Conservation (phyloP, 2,797 vertebrate genomes). For the Kryptopterus vitreolus region DNA sequence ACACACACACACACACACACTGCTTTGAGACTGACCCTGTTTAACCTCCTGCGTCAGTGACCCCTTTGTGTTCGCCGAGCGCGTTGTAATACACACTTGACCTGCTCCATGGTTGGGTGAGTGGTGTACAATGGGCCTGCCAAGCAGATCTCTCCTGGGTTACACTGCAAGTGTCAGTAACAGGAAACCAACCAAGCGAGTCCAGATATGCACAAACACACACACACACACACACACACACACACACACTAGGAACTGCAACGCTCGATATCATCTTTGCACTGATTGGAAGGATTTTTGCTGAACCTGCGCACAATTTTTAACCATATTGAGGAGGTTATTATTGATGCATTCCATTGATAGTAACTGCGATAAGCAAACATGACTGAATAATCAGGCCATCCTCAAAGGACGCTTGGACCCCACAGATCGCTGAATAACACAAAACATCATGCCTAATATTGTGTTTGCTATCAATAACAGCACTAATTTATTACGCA, state of each 20-base stretch:
- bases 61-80: slow-evolving; percentile 36
- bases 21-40: slow-evolving; percentile 17
- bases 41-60: slow-evolving; percentile 27
- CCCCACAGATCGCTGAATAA: no score
- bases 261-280: background rate
- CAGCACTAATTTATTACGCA: no score
- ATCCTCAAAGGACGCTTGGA: background rate
- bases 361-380: no score
- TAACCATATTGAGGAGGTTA: background rate
- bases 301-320: background rate
- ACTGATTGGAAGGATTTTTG: slow-evolving; percentile 1
- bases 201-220: background rate
- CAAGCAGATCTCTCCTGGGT: slow-evolving; percentile 26
- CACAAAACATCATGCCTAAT: no score
- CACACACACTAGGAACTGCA: background rate
- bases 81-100: slow-evolving; percentile 43
- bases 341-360: no score
- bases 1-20: slow-evolving; percentile 30
- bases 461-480: no score
- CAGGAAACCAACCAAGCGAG: slow-evolving; percentile 17
- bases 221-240: slow-evolving; percentile 5
- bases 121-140: slow-evolving; percentile 17
- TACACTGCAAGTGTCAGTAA: slow-evolving; percentile 40
- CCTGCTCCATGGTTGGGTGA: slow-evolving; percentile 32
- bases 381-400: background rate